A percentile compares a stretch with the other conserved stretches of the same genome.
These are phyloP conservation scores for Teleogryllus occipitalis DNA, from an alignment of 1,140 invertebrate genomes.

Conservation along the genomic window DNA sequence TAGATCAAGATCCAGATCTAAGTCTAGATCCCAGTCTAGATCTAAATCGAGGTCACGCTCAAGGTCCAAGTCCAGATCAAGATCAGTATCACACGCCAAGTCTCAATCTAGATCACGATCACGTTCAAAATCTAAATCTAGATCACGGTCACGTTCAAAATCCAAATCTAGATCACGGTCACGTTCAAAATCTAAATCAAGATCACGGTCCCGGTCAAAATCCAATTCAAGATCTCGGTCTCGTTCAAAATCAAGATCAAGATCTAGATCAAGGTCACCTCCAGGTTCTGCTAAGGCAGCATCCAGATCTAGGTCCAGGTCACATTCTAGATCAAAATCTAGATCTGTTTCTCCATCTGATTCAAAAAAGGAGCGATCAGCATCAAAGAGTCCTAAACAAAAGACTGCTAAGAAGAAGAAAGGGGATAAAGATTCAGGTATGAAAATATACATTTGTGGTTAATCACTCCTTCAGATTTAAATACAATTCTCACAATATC, in stretches of 20 bases:
- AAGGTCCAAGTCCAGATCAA: slow-evolving; percentile 18
- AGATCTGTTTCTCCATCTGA: slow-evolving; percentile 40
- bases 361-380: slow-evolving; percentile 31
- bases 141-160: slow-evolving; percentile 14
- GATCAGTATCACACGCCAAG: background rate
- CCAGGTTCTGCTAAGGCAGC: slow-evolving; percentile 24
- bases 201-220: slow-evolving; percentile 31
- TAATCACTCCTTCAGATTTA: slow-evolving; percentile 14
- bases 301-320: slow-evolving; percentile 25
- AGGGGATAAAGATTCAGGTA: slow-evolving; percentile 11
- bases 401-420: slow-evolving; percentile 22
- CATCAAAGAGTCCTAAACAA: background rate
- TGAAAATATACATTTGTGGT: background rate
- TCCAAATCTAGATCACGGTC: slow-evolving; percentile 30
- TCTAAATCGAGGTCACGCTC: slow-evolving; percentile 28
- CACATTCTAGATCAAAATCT: slow-evolving; percentile 35
- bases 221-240: slow-evolving; percentile 28
- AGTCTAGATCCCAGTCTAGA: slow-evolving; percentile 34
- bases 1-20: slow-evolving; percentile 29
- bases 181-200: slow-evolving; percentile 33
- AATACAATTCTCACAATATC: no score
- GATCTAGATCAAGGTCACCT: slow-evolving; percentile 23
- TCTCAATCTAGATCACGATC: slow-evolving; percentile 13
- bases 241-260: slow-evolving; percentile 30
- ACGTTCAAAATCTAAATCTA: slow-evolving; percentile 9